Base-by-base conservation (phyloP, 2,113 vertebrate species). In the Alouatta palliata region DNA sequence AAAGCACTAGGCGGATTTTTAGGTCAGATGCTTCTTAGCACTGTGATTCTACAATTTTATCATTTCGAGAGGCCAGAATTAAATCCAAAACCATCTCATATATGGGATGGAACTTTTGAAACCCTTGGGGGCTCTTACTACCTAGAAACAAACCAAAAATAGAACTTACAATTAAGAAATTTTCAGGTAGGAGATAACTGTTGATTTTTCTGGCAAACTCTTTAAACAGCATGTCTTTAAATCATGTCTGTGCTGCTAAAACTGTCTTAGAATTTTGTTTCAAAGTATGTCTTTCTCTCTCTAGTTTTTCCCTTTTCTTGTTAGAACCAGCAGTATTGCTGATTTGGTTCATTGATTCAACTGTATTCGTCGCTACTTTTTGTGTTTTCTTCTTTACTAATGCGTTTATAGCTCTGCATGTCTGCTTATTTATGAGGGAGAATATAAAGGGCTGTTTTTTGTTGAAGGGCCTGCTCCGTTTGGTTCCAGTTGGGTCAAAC, bases 401-500 rank as follows among this genome's bases (percentile, higher is more conserved):
- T 83, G 68, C 35, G 0, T 40, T 49, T 70, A 13, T 17, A 30
- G 9, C 32, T 70, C 58, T 56, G 54, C 5, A 0, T 52, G 32
- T 52, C 45, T 87, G 32, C 27, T 77, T 52, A 0, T 37, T 49
- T 37, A 9, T 30, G 87, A 77, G 45, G 45, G 66, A 20, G 80
- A 1, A 87, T 4, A 6, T n/a, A 0, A 79, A 54, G 81, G 71
- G 66, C 4, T 97, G 68, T 43, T 43, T 0, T 88, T 96, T 94
- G 47, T 64, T 97, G 40, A 90, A 99, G 99, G 99, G 86, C 99
- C 99, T 14, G 99, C 99, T 92, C 99, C 99, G 0, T 99, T 99
- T 95, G 99, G 99, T 91, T 99, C 99, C 97, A 99, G 99, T 43
- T 99, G 99, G 99, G 99, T 99, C 87, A 99, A 99, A 97, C 99